phyloP scores from a whole-genome alignment of 2,797 vertebrate species.

The Poecilia picta region DNA sequence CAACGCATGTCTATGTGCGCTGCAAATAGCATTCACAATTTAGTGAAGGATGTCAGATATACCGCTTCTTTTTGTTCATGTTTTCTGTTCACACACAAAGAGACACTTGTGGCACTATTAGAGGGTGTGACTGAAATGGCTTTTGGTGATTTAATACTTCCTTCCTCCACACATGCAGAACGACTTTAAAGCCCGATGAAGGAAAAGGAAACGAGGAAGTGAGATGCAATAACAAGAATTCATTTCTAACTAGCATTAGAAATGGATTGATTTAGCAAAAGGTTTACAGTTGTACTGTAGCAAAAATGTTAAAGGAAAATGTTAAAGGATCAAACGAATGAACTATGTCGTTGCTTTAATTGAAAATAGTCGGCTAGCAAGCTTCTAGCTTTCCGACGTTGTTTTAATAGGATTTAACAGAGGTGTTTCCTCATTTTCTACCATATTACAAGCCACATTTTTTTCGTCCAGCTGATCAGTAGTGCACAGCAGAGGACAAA shows the following conservation, averaged over 20 bases:
- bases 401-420: background rate
- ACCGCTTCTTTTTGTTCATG: constrained; percentile 10
- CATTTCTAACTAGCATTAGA: background rate
- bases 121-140: constrained; percentile 56
- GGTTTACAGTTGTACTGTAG: background rate
- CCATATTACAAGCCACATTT: background rate
- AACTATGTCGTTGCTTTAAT: background rate
- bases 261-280: background rate
- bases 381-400: background rate
- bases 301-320: background rate
- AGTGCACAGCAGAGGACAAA: background rate
- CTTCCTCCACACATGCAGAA: constrained; percentile 36
- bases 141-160: constrained; percentile 70
- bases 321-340: background rate
- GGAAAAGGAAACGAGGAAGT: constrained; percentile 10
- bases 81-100: constrained; percentile 11
- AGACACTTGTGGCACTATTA: constrained; percentile 24
- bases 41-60: constrained; percentile 3
- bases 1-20: background rate
- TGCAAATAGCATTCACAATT: constrained; percentile 5
- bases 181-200: background rate
- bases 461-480: background rate
- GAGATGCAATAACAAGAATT: background rate
- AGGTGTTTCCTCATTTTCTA: background rate
- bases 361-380: background rate